phyloP scores from a whole-genome alignment of 2,113 vertebrate species.

The Oryzias celebensis region DNA sequence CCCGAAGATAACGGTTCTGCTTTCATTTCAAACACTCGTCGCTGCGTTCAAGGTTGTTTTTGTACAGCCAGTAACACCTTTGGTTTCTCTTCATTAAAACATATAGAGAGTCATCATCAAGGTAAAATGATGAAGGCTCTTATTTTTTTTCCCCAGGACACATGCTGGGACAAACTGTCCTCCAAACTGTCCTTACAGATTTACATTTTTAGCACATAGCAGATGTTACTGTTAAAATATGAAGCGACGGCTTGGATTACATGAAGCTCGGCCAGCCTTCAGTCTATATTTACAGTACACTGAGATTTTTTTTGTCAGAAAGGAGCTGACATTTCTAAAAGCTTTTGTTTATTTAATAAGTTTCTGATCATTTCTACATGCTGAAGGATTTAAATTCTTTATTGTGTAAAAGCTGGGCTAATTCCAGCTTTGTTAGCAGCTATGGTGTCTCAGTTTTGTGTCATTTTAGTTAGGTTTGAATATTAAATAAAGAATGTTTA shows the following conservation, averaged over 20 bases:
- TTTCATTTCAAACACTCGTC: slow-evolving; percentile 26
- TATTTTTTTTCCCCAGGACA: background rate
- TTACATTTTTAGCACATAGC: slow-evolving; percentile 10
- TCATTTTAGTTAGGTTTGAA: too few relatives aligned
- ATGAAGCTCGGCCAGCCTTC: background rate
- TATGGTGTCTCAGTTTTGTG: too few relatives aligned
- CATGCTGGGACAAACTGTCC: slow-evolving; percentile 8
- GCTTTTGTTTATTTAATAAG: too few relatives aligned
- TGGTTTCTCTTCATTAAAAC: slow-evolving; percentile 12
- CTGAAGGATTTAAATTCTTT: too few relatives aligned
- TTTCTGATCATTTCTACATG: too few relatives aligned
- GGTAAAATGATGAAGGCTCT: slow-evolving; percentile 14
- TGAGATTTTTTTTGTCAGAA: background rate
- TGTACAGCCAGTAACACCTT: slow-evolving; percentile 1
- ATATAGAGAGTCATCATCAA: background rate
- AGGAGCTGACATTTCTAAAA: too few relatives aligned
- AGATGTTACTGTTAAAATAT: slow-evolving; percentile 17
- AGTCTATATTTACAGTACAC: background rate
- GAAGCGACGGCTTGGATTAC: background rate
- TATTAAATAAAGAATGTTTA: too few relatives aligned
- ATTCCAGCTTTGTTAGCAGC: too few relatives aligned
- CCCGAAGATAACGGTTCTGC: slow-evolving; percentile 8
- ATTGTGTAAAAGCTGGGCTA: too few relatives aligned
- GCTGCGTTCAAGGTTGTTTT: slow-evolving; percentile 37
- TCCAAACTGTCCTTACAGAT: slow-evolving; percentile 5